phyloP scores from a whole-genome alignment of 2,113 vertebrate species.

The Nipponia nippon region DNA sequence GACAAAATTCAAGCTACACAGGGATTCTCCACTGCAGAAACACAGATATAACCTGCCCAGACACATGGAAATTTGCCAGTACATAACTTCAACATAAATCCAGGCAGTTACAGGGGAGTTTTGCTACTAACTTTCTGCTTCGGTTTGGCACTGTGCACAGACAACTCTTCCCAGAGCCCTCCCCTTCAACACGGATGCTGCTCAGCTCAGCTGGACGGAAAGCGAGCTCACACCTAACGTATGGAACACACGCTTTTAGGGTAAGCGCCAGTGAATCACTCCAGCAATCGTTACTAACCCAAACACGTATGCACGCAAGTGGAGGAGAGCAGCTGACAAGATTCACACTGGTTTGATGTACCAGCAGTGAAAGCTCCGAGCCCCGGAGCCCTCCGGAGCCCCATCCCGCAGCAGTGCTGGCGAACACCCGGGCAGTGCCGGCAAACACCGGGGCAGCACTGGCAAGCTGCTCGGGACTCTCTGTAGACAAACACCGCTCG shows the following conservation, averaged over 20 bases:
- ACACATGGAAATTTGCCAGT: not conserved
- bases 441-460: accelerated
- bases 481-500: accelerated
- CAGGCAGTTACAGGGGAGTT: not conserved
- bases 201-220: not conserved
- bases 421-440: not conserved
- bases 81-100: not conserved
- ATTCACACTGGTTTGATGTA: accelerated
- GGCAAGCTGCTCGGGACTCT: not conserved
- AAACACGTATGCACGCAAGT: accelerated
- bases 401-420: not conserved
- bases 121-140: not conserved
- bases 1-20: not conserved
- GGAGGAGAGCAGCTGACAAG: not conserved
- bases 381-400: not conserved
- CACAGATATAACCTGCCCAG: not conserved
- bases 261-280: accelerated
- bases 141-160: accelerated
- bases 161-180: not conserved
- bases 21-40: not conserved
- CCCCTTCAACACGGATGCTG: accelerated
- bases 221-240: accelerated
- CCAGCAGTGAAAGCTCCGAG: not conserved
- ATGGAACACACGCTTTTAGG: accelerated
- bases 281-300: not conserved